Evolutionary conservation across 2,797 vertebrate genomes (phyloP).

Genomic region (Micropoecilia bifurca): DNA sequence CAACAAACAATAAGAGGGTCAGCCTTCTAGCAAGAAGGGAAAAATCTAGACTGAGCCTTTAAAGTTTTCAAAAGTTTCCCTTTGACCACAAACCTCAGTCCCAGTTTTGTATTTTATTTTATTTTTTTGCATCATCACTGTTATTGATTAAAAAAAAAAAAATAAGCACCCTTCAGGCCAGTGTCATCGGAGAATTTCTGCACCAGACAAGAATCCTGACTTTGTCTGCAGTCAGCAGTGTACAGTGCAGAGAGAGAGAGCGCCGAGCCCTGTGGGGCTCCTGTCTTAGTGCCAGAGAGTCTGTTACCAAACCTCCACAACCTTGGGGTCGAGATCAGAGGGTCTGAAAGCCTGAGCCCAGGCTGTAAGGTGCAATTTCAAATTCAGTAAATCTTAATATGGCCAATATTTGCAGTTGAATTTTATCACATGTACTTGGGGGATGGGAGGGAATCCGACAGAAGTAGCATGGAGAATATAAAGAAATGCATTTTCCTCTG

Average conservation of each 20-base stretch:
- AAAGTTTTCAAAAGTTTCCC: background rate
- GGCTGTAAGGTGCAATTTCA: background rate
- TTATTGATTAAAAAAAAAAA: background rate
- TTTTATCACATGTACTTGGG: background rate
- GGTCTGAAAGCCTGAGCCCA: background rate
- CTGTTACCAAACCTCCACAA: background rate
- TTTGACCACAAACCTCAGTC: background rate
- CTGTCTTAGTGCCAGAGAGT: slow-evolving; percentile 3
- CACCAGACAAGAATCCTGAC: background rate
- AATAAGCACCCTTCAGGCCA: background rate
- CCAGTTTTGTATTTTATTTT: background rate
- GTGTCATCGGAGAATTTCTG: slow-evolving; percentile 7
- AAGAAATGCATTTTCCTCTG: background rate
- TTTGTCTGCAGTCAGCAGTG: slow-evolving; percentile 3
- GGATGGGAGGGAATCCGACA: background rate
- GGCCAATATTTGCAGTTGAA: background rate
- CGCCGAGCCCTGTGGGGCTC: background rate
- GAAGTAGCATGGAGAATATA: background rate
- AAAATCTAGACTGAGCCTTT: background rate
- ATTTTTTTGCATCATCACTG: background rate
- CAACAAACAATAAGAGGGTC: background rate
- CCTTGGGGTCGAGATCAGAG: background rate
- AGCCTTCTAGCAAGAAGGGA: background rate
- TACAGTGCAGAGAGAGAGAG: background rate
- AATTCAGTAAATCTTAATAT: background rate